Conservation (phyloP, 2,113 vertebrate genomes). For the Gorilla gorilla region DNA sequence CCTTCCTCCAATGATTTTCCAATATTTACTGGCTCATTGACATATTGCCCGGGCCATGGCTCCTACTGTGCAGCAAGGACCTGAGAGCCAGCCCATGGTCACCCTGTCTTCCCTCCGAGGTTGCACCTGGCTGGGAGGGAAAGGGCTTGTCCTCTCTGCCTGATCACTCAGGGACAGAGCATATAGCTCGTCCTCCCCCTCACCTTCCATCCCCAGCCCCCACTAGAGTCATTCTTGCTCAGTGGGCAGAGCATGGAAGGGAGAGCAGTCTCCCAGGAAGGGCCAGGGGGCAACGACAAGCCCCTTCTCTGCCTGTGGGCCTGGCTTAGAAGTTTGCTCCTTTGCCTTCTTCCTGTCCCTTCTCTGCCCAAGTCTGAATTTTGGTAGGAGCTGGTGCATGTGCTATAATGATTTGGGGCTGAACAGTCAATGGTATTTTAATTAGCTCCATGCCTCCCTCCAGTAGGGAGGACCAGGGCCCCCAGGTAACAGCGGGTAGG, state of each 20-base stretch:
- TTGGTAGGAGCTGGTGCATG: slow-evolving; percentile 66
- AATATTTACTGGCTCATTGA: neutral
- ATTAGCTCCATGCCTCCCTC: slow-evolving; percentile 72
- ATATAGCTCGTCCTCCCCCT: neutral
- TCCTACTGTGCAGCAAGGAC: slow-evolving; percentile 9
- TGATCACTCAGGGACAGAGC: neutral
- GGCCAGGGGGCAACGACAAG: neutral
- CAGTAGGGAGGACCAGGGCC: neutral
- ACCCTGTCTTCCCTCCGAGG: neutral
- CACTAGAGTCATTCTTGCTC: neutral
- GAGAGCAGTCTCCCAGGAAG: neutral
- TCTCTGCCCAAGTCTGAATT: slow-evolving; percentile 50
- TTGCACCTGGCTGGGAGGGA: neutral
- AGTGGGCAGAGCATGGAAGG: neutral
- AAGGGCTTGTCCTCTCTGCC: neutral
- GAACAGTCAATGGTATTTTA: slow-evolving; percentile 80
- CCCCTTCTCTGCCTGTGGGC: neutral
- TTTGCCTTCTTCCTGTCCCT: slow-evolving; percentile 32
- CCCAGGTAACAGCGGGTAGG: slow-evolving; percentile 23
- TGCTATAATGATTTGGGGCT: slow-evolving; percentile 80
- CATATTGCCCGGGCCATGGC: neutral
- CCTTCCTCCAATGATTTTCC: slow-evolving; percentile 52
- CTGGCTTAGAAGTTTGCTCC: neutral
- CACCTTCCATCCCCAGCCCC: neutral
- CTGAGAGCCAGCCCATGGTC: neutral